Base-by-base conservation (phyloP, 2,888 invertebrate genomes). In the Hymenopus coronatus region DNA sequence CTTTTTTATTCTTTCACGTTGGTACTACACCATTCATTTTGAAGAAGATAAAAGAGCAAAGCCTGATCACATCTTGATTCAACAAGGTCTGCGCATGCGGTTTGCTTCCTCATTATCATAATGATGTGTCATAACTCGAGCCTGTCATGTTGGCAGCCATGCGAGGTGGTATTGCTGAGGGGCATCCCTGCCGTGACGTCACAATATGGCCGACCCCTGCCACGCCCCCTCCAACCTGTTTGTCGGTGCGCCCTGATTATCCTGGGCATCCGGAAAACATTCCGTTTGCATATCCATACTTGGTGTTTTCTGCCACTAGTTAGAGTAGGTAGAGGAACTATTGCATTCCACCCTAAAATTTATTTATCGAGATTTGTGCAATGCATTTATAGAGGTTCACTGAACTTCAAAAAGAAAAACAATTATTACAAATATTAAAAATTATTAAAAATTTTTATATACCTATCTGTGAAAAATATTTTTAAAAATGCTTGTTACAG, bases 81-180 rank as follows among this genome's bases (percentile, higher is more conserved):
- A 70, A 70, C 54, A 70, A 70, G 54, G 54, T 70, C 54, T 25
- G 54, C 54, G 54, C 54, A 70, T 70, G 54, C 15, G 54, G 54
- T 70, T 70, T 70, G 25, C 20, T 70, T 70, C 30, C 82, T 33
- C 84, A 89, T 89, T 88, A 88, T 54, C 89, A 89, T 89, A 89
- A 89, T 89, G 89, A 89, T 82, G 88, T 88, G 89, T 89, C 89
- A 89, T 89, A 88, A 88, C 85, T 86, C 86, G 84, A n/a, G 84
- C 40, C 84, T 84, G 84, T 84, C 85, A 85, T 85, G 85, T 85
- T 87, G 87, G 87, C 82, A 87, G 82, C 85, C 85, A 46, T 85
- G 85, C 30, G 82, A 82, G 87, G 87, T n/a, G 82, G 82, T 28
- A 25, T 82, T 28, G 85, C 88, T 82, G 27, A 28, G 40, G 70